A percentile compares a stretch with the other conserved stretches of the same genome.
These are phyloP conservation scores for Acleris sparsana DNA, from an alignment of 2,888 invertebrate species.

Conservation along the genomic window DNA sequence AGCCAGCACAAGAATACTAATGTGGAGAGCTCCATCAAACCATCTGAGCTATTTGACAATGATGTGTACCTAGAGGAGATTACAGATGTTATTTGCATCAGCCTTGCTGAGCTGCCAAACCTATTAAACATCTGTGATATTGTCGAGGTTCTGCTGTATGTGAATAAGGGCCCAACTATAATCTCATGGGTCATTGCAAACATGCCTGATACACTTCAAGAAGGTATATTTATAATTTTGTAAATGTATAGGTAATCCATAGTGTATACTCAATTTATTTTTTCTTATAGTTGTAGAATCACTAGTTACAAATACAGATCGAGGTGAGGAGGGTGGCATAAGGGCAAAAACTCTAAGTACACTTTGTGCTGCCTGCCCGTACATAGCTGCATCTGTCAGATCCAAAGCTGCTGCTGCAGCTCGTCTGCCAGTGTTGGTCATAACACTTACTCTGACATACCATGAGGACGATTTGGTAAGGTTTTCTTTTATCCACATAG, in stretches of 20 bases:
- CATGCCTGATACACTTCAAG: conserved; percentile 95
- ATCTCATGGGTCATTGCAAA: conserved; percentile 97
- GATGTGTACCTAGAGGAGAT: conserved; percentile 97
- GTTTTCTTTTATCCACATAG: conserved; percentile 4
- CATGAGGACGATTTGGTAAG: conserved; percentile 84
- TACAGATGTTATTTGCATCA: conserved; percentile 96
- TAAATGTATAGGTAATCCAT: neutral
- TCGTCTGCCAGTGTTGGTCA: conserved; percentile 94
- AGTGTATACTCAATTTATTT: neutral
- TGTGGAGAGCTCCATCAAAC: conserved; percentile 86
- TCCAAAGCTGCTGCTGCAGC: conserved; percentile 95
- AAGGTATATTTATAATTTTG: conserved; percentile 81
- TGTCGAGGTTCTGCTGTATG: conserved; percentile 93
- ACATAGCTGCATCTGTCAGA: conserved; percentile 91
- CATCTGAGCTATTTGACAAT: conserved; percentile 97
- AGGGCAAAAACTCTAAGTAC: conserved; percentile 92
- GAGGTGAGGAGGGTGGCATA: conserved; percentile 93
- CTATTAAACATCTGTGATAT: conserved; percentile 92
- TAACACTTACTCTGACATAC: conserved; percentile 89
- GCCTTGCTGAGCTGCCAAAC: conserved; percentile 95
- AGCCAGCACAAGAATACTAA: conserved; percentile 77
- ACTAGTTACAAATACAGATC: conserved; percentile 93
- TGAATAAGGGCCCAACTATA: conserved; percentile 94
- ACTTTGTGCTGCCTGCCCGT: conserved; percentile 95
- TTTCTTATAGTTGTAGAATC: conserved; percentile 88